Base-by-base conservation (phyloP, 2,797 vertebrate species). In the Acipenser transmontanus region DNA sequence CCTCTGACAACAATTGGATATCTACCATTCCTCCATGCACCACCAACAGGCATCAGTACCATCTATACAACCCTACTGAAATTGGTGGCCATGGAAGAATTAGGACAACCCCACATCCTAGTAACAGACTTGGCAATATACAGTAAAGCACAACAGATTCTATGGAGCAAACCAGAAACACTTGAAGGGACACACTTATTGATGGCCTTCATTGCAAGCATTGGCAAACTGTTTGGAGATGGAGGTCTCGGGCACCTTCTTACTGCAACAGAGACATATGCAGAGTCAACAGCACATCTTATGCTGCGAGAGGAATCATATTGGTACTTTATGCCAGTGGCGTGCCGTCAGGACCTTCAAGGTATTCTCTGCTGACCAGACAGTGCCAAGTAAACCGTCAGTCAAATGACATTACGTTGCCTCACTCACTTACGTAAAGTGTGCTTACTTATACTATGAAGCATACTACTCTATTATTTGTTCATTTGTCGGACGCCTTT, bases 51-150 rank as follows among this genome's bases (percentile, higher is more conserved):
- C 13, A 52, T 64, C 6, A 65, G 62, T 4, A 66, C 68, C 56
- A 50, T 66, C 47, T 66, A 66, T 49, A 70, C 57, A 12, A 9
- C 61, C 10, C 17, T 70, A 50, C 10, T 71, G 14, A 17, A 48
- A 17, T 60, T 70, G 14, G 65, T 67, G 47, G 20, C 52, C 48
- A 12, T 70, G 59, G 56, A 13, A 61, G 14, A 68, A 52, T 54
- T 71, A 50, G 66, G 63, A 62, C 69, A 70, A 11, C 4, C 17
- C 49, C 65, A 67, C 49, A 70, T 67, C 59, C 62, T 71, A 50
- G 66, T 71, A 7, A 71, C 63, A 14, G 70, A 71, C 52, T 61
- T 71, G 34, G 70, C 70, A n/a, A 68, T 71, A 34, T 71, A 68
- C 50, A 68, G 66, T 48, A 71, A 71, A 62, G 70, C 61, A 17